Conservation (phyloP, 2,888 invertebrate species). For the Smittia aterrima region DNA sequence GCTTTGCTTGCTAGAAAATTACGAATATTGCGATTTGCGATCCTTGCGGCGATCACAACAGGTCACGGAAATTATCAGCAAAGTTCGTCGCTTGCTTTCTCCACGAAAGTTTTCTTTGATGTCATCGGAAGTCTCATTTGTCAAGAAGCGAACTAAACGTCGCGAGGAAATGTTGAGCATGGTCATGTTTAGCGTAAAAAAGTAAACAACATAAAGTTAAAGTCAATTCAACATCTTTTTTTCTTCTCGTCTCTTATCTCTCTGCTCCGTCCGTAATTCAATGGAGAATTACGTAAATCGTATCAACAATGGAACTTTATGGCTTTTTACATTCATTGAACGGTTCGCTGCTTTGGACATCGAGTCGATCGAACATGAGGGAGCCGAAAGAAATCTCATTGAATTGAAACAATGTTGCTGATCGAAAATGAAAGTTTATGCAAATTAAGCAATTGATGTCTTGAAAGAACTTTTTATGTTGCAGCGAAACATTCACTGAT, state of each 20-base stretch:
- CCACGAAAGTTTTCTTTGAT: background rate
- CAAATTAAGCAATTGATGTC: background rate
- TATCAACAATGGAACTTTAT: background rate
- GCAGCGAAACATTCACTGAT: background rate
- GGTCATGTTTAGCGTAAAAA: slow-evolving; percentile 1
- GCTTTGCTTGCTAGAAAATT: slow-evolving; percentile 5
- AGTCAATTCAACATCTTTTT: slow-evolving; percentile 15
- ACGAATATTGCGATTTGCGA: background rate
- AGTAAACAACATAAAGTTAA: background rate
- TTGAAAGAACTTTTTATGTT: slow-evolving; percentile 5
- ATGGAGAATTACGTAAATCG: slow-evolving; percentile 4
- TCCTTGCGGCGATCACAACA: slow-evolving; percentile 3
- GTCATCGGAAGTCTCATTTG: slow-evolving; percentile 8
- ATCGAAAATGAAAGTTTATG: slow-evolving; percentile 15
- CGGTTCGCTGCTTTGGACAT: background rate
- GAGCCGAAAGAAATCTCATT: background rate
- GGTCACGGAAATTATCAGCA: background rate
- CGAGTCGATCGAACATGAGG: background rate
- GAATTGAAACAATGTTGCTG: slow-evolving; percentile 15
- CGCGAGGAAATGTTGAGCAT: slow-evolving; percentile 1
- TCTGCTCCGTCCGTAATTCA: background rate
- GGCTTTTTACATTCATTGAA: background rate
- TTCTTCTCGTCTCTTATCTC: background rate
- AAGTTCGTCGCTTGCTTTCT: slow-evolving; percentile 3
- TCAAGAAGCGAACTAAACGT: background rate